Conservation (phyloP, 1,140 invertebrate species). For the Ceratosolen solmsi region DNA sequence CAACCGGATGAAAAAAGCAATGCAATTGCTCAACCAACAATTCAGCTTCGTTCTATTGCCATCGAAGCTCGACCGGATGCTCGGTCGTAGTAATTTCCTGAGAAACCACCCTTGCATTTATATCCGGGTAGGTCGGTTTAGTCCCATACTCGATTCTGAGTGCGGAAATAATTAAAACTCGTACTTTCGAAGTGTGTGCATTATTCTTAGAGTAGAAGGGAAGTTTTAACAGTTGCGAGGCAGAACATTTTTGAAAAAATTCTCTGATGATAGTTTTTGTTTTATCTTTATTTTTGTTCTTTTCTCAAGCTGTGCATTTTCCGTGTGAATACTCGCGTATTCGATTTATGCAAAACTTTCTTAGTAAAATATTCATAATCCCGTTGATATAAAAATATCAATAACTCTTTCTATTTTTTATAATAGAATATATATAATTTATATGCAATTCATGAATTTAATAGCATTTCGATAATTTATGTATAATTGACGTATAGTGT, state of each 20-base stretch:
- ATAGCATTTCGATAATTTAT: too few relatives aligned
- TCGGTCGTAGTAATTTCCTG: conserved; percentile 37
- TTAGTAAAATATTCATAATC: too few relatives aligned
- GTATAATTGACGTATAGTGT: too few relatives aligned
- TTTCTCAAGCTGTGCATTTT: neutral
- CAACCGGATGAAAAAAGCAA: neutral
- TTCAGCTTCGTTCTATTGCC: conserved; percentile 1
- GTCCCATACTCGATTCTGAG: neutral
- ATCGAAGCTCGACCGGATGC: conserved; percentile 16
- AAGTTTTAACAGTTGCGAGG: neutral
- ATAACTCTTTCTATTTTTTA: too few relatives aligned
- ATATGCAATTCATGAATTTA: too few relatives aligned
- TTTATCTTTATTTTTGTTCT: conserved; percentile 6
- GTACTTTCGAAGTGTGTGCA: conserved; percentile 11
- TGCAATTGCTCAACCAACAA: conserved; percentile 13
- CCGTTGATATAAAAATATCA: too few relatives aligned
- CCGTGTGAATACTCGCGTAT: neutral
- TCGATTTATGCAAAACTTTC: neutral
- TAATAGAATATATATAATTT: too few relatives aligned
- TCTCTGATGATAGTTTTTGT: neutral
- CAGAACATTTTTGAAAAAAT: neutral
- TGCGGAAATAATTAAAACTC: conserved; percentile 46
- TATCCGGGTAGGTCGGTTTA: neutral
- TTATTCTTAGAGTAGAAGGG: neutral
- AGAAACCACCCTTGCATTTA: neutral